Percentiles rank a stretch among this genome's conserved stretches.
Conservation (phyloP, 1,140 invertebrate species). For the Drosophila kikkawai region DNA sequence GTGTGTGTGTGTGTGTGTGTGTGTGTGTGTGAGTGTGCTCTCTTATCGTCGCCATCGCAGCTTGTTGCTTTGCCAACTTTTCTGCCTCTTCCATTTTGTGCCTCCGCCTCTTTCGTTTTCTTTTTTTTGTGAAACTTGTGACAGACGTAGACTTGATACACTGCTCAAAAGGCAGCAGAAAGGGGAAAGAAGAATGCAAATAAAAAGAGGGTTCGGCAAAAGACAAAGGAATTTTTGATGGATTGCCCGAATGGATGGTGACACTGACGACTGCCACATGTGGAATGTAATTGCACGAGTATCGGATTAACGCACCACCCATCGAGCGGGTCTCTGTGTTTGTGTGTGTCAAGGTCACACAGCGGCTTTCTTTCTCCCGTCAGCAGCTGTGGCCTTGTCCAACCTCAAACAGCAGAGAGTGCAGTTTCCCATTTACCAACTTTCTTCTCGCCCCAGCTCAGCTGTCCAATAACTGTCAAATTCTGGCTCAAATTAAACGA, state of each 20-base stretch:
- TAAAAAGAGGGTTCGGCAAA: slow-evolving; percentile 5
- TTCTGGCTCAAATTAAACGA: slow-evolving; percentile 72
- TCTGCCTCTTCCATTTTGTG: slow-evolving; percentile 18
- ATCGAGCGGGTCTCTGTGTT: neutral
- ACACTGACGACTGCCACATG: slow-evolving; percentile 38
- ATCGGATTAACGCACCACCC: slow-evolving; percentile 30
- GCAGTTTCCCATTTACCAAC: slow-evolving; percentile 30
- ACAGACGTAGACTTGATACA: slow-evolving; percentile 40
- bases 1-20: slow-evolving; percentile 1
- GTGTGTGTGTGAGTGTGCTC: slow-evolving; percentile 4
- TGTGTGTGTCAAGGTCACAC: slow-evolving; percentile 27
- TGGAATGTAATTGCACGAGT: slow-evolving; percentile 47
- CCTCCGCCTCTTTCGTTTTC: neutral
- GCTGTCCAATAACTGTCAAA: slow-evolving; percentile 80
- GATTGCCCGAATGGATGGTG: slow-evolving; percentile 40
- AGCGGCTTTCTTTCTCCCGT: slow-evolving; percentile 5
- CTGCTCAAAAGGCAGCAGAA: slow-evolving; percentile 13
- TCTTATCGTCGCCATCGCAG: slow-evolving; percentile 76
- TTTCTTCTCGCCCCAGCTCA: neutral
- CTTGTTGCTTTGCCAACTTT: slow-evolving; percentile 81
- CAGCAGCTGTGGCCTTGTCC: slow-evolving; percentile 4
- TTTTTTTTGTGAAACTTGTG: slow-evolving; percentile 13
- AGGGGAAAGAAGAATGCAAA: slow-evolving; percentile 4
- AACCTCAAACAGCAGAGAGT: slow-evolving; percentile 11
- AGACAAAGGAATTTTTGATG: slow-evolving; percentile 56